Conservation (phyloP, 2,113 vertebrate genomes). For the Microcebus griseorufus region DNA sequence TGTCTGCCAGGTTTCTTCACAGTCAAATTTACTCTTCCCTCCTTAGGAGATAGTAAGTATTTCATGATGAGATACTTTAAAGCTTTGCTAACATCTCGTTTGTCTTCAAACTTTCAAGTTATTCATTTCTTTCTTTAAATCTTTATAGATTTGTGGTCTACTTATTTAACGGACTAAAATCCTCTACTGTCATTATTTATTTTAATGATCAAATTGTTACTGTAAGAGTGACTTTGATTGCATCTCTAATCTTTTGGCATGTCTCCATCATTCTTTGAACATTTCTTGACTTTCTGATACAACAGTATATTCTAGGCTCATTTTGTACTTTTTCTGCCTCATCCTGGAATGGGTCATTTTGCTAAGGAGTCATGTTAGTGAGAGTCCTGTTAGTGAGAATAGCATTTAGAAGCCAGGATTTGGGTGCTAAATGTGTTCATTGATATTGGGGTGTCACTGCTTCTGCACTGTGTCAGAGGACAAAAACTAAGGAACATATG, state of each 20-base stretch:
- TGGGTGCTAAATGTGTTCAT: not conserved
- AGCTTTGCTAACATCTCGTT: not conserved
- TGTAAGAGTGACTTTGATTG: not conserved
- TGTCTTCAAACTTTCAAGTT: not conserved
- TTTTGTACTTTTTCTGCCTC: not conserved
- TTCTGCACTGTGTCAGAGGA: not conserved
- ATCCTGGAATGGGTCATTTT: not conserved
- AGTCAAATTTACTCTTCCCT: not conserved
- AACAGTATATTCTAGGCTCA: not conserved
- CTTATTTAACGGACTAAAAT: conserved; percentile 2
- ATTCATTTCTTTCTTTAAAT: not conserved
- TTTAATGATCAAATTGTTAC: not conserved
- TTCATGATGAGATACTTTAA: not conserved
- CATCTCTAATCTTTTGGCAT: not conserved
- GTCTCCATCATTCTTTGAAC: not conserved
- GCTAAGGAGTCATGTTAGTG: not conserved
- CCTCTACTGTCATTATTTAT: not conserved
- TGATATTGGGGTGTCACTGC: not conserved
- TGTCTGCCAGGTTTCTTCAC: not conserved
- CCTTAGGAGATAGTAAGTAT: not conserved
- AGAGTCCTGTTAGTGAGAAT: not conserved
- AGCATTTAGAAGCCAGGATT: conserved; percentile 16
- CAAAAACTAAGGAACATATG: not conserved
- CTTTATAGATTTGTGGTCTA: not conserved
- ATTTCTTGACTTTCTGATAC: not conserved